Base-by-base conservation (phyloP, 2,797 vertebrate species). In the Perodicticus potto region DNA sequence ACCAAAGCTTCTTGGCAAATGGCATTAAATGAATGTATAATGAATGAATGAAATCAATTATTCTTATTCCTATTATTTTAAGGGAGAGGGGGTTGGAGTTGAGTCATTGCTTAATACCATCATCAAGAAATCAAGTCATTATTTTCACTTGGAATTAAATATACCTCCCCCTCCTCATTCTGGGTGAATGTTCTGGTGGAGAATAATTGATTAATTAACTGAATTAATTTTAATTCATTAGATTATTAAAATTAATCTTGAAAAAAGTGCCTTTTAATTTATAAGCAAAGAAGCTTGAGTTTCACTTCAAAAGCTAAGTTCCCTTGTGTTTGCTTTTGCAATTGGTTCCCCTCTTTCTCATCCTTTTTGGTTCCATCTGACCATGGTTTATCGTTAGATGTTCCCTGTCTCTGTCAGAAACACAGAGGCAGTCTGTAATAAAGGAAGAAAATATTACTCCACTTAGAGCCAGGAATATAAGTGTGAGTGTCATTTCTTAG, bases 191-290 rank as follows among this genome's bases (percentile, higher is more conserved):
- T 17, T 92, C 32, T 61, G 5, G 25, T 74, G n/a, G 27, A 65
- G 40, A 89, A 59, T 53, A 94, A 86, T 49, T 78, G 12, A 78
- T 72, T 83, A 91, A 93, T 78, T 86, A 86, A 67, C 16, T 19
- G 59, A 88, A 94, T 89, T 86, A 74, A 90, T 72, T 86, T 87
- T 91, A 94, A 92, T 85, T 95, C 69, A 94, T 85, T 88, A 87
- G 61, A 91, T 85, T 73, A 78, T 2, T 85, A 74, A 86, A 81
- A 74, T 87, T 94, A 91, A 93, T 78, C n/a, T 87, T 69, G 29
- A 83, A 95, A 43, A 1, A 89, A 87, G 32, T 67, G 45, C 27
- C n/a, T 89, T 96, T 85, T 22, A 73, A 59, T 73, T 96, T 43
- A 19, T 86, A 80, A 77, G 37, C 45, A 81, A 95, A 94, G 17